Conservation (phyloP, 2,797 vertebrate genomes). For the Gymnoscopelus braueri region DNA sequence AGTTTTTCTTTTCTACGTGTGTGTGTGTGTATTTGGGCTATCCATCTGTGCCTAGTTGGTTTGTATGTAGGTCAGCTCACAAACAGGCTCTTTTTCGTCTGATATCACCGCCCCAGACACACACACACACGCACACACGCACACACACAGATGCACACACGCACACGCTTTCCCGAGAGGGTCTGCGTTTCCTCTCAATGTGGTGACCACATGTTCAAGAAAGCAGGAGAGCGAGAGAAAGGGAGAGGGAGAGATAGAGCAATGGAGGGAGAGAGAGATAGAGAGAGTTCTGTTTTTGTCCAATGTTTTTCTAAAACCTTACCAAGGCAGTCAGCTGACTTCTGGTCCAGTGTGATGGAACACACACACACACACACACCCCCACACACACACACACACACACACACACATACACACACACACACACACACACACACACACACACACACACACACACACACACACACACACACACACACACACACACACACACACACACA, state of each 20-base stretch:
- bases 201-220: constrained; percentile 75
- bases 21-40: constrained; percentile 33
- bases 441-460: constrained; percentile 8
- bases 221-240: constrained; percentile 13
- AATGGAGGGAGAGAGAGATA: constrained; percentile 22
- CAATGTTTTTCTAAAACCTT: constrained; percentile 16
- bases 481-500: not conserved
- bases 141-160: constrained; percentile 7
- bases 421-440: not conserved
- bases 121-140: constrained; percentile 25
- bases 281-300: constrained; percentile 14
- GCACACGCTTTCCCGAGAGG: constrained; percentile 56
- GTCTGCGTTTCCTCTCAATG: constrained; percentile 74
- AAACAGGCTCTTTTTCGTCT: constrained; percentile 59
- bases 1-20: constrained; percentile 12
- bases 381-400: not conserved
- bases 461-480: constrained; percentile 13
- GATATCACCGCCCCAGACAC: constrained; percentile 45
- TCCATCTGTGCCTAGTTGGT: constrained; percentile 53
- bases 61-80: constrained; percentile 74
- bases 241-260: constrained; percentile 18
- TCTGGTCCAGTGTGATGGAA: constrained; percentile 15
- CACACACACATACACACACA: constrained; percentile 8
- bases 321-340: constrained; percentile 17
- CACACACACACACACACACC: constrained; percentile 13